A percentile compares a stretch with the other conserved stretches of the same genome.
These are phyloP conservation scores for Diabrotica virgifera DNA, from an alignment of 1,140 invertebrate genomes.

Conservation along the genomic window DNA sequence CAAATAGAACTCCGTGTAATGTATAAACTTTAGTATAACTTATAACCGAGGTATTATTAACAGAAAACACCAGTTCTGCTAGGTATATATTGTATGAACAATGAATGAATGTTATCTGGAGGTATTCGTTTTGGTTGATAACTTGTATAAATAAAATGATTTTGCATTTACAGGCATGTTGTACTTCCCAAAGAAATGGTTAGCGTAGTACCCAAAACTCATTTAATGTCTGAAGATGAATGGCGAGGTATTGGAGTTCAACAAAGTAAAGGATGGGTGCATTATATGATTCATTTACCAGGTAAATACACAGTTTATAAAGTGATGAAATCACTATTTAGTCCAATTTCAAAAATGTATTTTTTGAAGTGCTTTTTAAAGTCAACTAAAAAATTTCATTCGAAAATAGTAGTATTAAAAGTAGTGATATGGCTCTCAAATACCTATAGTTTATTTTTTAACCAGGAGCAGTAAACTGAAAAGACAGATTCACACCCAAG, in stretches of 20 bases:
- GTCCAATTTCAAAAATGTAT: background rate
- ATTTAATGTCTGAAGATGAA: slow-evolving; percentile 87
- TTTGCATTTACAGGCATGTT: slow-evolving; percentile 72
- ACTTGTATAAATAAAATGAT: slow-evolving; percentile 13
- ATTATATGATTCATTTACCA: slow-evolving; percentile 92
- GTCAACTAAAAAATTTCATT: background rate
- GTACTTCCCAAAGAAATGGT: slow-evolving; percentile 87
- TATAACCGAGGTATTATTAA: no score
- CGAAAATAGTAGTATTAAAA: background rate
- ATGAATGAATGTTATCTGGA: background rate
- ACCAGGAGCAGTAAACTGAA: no score
- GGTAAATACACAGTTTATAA: slow-evolving; percentile 43
- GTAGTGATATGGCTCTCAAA: no score
- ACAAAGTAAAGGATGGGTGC: slow-evolving; percentile 91
- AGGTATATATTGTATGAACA: background rate
- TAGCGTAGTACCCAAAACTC: slow-evolving; percentile 85
- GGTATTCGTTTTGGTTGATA: background rate
- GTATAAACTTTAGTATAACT: no score
- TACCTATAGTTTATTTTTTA: no score
- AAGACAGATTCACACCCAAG: no score
- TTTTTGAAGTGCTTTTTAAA: background rate
- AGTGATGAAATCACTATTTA: background rate
- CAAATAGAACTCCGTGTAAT: no score
- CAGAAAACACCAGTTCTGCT: no score
- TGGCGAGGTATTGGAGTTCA: slow-evolving; percentile 91